These are phyloP conservation scores for Danio albolineatus DNA, from an alignment of 2,797 vertebrate genomes.

Conservation along the genomic window DNA sequence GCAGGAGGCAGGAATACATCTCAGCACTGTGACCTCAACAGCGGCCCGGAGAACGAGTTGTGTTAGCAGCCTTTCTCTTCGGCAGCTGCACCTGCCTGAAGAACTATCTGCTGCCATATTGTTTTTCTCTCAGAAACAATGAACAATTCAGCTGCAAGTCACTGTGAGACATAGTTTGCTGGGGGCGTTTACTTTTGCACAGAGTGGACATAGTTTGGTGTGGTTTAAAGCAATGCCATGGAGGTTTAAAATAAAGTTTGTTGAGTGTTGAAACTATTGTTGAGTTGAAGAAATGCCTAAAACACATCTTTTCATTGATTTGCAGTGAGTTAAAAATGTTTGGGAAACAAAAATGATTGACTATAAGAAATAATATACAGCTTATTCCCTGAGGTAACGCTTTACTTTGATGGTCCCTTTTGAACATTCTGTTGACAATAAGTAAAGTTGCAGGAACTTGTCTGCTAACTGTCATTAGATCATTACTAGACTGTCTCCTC, in stretches of 20 bases:
- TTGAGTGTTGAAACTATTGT: neutral
- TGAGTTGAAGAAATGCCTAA: neutral
- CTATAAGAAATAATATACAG: neutral
- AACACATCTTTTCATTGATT: too few relatives aligned
- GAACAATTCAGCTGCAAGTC: neutral
- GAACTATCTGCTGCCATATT: neutral
- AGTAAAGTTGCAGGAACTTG: too few relatives aligned
- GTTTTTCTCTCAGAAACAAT: slow-evolving; percentile 32
- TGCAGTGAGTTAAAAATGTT: neutral
- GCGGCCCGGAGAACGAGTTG: slow-evolving; percentile 22
- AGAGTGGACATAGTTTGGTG: neutral
- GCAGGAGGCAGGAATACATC: slow-evolving; percentile 40
- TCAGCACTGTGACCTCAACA: slow-evolving; percentile 49
- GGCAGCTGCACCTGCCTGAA: neutral
- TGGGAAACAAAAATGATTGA: too few relatives aligned
- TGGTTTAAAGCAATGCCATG: neutral
- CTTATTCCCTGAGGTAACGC: too few relatives aligned
- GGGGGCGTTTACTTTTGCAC: neutral
- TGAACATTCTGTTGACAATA: too few relatives aligned
- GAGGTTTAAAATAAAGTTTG: neutral
- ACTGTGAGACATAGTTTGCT: neutral
- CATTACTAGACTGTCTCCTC: too few relatives aligned
- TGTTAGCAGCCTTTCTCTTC: slow-evolving; percentile 25
- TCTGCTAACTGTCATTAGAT: too few relatives aligned
- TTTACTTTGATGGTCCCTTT: too few relatives aligned